Base-by-base conservation (phyloP, 2,888 invertebrate species). In the Sisyra terminalis region DNA sequence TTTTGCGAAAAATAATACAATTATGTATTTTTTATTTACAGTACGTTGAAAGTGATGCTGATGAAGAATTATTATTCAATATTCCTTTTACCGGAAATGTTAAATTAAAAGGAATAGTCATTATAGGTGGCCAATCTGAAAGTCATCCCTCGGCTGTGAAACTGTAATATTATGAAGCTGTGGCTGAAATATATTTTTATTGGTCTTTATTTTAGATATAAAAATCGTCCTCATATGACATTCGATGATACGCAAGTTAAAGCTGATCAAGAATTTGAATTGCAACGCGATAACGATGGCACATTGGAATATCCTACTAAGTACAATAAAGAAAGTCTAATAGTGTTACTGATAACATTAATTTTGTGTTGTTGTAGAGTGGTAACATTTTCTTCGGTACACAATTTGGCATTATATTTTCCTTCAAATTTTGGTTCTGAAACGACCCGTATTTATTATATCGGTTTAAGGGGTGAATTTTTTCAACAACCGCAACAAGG, bases 31-130 rank as follows among this genome's bases (percentile, higher is more conserved):
- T 63, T 63, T 51, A 47, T 47, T 61, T 67, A 16, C 60, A 94
- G 92, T 89, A 69, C 71, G 96, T 97, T 1, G 84, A 90, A 63
- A 96, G 96, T 66, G 97, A 97, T 71, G 83, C 78, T 1, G 97
- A 97, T 65, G 87, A 88, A 61, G 97, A 98, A 64, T 66, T 98
- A 3, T 66, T 98, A 2, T 92, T 98, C 58, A 96, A 94, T 59
- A 88, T 97, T 55, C 96, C 96, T 17, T 98, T 98, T 58, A 89
- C 90, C 30, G 94, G 93, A 29, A 88, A 87, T 66, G 73, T 98
- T 2, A 96, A 96, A 62, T 65, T 98, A 40, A 94, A 94, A 66
- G 96, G 96, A 8, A 75, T 98, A 34, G 85, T 88, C 51, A 66
- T 98, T 42, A 73, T 84, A 50, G 96, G 96, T n/a, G 88, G 87